Percentiles rank a stretch among this genome's conserved stretches.
Conservation (phyloP, 2,888 invertebrate genomes). For the Eurois occulta region DNA sequence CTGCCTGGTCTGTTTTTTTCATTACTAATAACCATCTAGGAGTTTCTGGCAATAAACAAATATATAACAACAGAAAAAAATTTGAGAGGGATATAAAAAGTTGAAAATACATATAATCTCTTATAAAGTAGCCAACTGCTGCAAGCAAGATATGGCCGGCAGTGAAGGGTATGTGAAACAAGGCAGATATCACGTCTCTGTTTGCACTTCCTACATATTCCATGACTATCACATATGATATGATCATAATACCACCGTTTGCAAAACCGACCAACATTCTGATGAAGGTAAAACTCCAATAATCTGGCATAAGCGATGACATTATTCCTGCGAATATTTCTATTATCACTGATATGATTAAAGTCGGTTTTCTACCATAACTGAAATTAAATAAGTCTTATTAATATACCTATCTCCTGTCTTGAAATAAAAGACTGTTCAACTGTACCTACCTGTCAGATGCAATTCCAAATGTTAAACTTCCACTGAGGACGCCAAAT, state of each 20-base stretch:
- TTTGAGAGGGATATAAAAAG: constrained; percentile 91
- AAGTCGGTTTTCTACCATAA: constrained; percentile 93
- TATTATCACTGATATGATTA: constrained; percentile 92
- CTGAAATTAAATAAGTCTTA: constrained; percentile 82
- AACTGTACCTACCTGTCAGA: constrained; percentile 92
- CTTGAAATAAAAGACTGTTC: not conserved
- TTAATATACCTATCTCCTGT: not conserved
- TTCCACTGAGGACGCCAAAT: constrained; percentile 93
- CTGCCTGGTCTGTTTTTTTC: constrained; percentile 91
- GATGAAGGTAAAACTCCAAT: constrained; percentile 91
- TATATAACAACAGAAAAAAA: constrained; percentile 91
- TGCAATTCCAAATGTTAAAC: constrained; percentile 92
- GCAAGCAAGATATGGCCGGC: constrained; percentile 92
- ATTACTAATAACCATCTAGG: constrained; percentile 94
- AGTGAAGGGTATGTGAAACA: constrained; percentile 92
- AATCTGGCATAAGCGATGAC: constrained; percentile 92
- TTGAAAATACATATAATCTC: constrained; percentile 92
- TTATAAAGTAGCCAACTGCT: constrained; percentile 91
- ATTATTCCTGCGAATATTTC: constrained; percentile 93
- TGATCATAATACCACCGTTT: constrained; percentile 94
- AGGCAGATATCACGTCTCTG: constrained; percentile 89
- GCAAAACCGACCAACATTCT: constrained; percentile 93
- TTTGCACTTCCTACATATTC: constrained; percentile 91
- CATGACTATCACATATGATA: constrained; percentile 90
- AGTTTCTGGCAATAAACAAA: constrained; percentile 94